A percentile compares a stretch with the other conserved stretches of the same genome.
Evolutionary conservation across 2,797 vertebrate genomes (phyloP).

Genomic region (Megaceryle alcyon): DNA sequence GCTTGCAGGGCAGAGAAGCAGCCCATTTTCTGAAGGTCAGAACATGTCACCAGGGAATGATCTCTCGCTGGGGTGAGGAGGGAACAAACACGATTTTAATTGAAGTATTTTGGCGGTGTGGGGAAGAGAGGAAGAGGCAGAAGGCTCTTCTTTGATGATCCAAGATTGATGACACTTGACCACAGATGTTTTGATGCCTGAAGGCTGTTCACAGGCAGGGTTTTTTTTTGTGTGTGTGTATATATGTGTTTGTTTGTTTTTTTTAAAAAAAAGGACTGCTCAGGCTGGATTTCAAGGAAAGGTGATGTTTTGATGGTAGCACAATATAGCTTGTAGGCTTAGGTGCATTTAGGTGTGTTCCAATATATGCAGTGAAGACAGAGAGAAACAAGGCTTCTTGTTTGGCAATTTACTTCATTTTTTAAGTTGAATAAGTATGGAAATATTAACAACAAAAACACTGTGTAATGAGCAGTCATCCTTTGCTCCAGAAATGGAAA

Average conservation of each 20-base stretch:
- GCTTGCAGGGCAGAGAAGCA: background rate
- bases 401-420: background rate
- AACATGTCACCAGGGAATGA: background rate
- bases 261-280: background rate
- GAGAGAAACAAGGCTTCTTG: background rate
- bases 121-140: background rate
- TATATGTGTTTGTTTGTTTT: background rate
- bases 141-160: background rate
- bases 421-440: background rate
- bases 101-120: background rate
- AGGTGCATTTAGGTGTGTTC: background rate
- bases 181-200: slow-evolving; percentile 49
- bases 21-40: slow-evolving; percentile 13
- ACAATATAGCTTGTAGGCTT: background rate
- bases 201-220: slow-evolving; percentile 7
- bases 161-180: slow-evolving; percentile 35
- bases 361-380: background rate
- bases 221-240: background rate
- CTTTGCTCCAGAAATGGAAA: background rate
- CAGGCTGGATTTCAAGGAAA: background rate
- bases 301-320: background rate
- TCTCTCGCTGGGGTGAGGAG: background rate
- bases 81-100: slow-evolving; percentile 1
- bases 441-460: background rate
- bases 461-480: background rate